Evolutionary conservation across 2,888 invertebrate species (phyloP).

Genomic region (Folsomia candida): DNA sequence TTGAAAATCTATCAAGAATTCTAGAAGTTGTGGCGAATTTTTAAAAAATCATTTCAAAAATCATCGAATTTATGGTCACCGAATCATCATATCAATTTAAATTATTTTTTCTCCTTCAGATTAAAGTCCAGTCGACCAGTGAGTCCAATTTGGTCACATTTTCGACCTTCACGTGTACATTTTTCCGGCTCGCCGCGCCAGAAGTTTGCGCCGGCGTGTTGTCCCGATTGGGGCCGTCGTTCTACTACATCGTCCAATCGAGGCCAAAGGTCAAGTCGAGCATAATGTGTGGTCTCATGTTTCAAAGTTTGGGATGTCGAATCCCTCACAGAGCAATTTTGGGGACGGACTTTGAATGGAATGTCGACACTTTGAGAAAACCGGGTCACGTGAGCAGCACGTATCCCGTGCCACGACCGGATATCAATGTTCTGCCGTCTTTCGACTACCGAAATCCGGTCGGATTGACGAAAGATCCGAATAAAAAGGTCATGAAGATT

Average conservation of each 20-base stretch:
- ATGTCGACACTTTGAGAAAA: conserved; percentile 25
- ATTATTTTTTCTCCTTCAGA: neutral
- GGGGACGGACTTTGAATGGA: conserved; percentile 40
- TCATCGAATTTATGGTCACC: too few species aligned
- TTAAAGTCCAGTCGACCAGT: conserved; percentile 12
- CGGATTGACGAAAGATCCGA: conserved; percentile 2
- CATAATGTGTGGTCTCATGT: conserved; percentile 61
- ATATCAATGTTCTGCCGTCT: too few species aligned
- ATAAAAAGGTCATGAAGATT: conserved; percentile 54
- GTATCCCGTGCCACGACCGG: conserved; percentile 3
- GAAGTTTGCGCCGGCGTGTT: conserved; percentile 43
- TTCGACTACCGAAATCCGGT: neutral
- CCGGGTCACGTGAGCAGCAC: conserved; percentile 1
- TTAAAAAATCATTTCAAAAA: too few species aligned
- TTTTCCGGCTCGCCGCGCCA: conserved; percentile 32
- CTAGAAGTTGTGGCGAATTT: too few species aligned
- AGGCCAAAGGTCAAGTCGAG: conserved; percentile 59
- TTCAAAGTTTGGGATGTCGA: conserved; percentile 45
- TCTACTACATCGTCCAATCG: conserved; percentile 63
- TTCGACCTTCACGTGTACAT: conserved; percentile 30
- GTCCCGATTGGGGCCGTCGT: conserved; percentile 36
- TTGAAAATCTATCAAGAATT: too few species aligned
- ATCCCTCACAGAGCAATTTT: conserved; percentile 3
- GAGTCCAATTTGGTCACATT: conserved; percentile 13
- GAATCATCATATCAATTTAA: neutral